Conservation (phyloP, 2,888 invertebrate species). For the Physocephala rufipes region DNA sequence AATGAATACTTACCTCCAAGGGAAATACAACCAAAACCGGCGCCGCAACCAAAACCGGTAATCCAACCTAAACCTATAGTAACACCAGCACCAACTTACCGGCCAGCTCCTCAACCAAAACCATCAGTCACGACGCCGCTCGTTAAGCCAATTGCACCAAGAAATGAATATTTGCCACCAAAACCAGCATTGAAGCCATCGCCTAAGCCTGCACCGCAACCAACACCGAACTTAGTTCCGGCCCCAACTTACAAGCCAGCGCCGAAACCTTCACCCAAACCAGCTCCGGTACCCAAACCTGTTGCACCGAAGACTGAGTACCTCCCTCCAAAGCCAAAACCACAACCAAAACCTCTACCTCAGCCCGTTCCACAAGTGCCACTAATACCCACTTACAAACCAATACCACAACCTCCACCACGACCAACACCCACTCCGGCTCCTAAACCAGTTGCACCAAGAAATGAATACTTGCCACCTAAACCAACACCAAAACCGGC, state of each 20-base stretch:
- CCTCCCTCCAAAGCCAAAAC: constrained; percentile 42
- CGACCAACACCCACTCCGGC: not conserved
- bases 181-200: constrained; percentile 9
- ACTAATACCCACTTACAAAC: constrained; percentile 23
- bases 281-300: constrained; percentile 32
- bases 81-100: constrained; percentile 34
- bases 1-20: constrained; percentile 42
- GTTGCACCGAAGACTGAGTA: constrained; percentile 39
- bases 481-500: constrained; percentile 32
- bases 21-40: constrained; percentile 41
- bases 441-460: constrained; percentile 35
- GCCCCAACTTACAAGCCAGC: constrained; percentile 27
- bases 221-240: constrained; percentile 37
- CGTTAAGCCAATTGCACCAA: constrained; percentile 27
- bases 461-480: constrained; percentile 42
- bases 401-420: constrained; percentile 13
- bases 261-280: constrained; percentile 25
- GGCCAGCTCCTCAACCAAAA: constrained; percentile 24
- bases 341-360: constrained; percentile 8
- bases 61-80: constrained; percentile 22
- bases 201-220: constrained; percentile 31
- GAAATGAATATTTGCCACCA: constrained; percentile 41
- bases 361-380: constrained; percentile 21
- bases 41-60: constrained; percentile 39
- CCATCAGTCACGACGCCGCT: constrained; percentile 20